phyloP scores from a whole-genome alignment of 2,797 vertebrate genomes.

The Mustela erminea region DNA sequence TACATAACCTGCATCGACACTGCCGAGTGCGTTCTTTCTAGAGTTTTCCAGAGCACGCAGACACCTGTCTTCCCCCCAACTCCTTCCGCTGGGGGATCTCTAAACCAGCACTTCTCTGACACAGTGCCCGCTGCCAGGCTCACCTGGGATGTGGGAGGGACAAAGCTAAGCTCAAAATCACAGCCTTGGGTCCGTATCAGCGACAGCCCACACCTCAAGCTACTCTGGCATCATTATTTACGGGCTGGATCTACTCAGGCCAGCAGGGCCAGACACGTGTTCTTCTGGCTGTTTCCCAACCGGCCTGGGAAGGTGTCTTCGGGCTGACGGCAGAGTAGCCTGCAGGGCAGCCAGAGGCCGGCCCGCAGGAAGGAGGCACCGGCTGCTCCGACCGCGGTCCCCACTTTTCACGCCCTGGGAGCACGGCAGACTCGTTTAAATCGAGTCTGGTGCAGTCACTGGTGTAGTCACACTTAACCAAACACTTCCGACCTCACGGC shows the following conservation, averaged over 20 bases:
- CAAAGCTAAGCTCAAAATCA: background rate
- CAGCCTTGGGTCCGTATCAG: rapidly evolving
- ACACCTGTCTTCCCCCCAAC: background rate
- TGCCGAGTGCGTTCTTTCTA: background rate
- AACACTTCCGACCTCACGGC: background rate
- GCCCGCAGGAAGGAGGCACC: rapidly evolving
- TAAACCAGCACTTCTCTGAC: background rate
- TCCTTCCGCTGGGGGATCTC: no score
- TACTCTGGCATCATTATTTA: background rate
- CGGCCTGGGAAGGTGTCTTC: background rate
- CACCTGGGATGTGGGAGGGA: background rate
- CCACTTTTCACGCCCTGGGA: background rate
- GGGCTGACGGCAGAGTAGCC: background rate
- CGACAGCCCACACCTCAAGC: no score
- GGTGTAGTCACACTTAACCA: background rate
- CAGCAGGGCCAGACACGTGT: background rate
- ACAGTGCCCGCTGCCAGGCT: background rate
- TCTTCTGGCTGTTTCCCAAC: background rate
- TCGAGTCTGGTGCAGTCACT: no score
- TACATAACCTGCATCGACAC: background rate
- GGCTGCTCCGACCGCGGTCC: background rate
- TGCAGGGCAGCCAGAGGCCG: background rate
- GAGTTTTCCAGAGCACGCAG: background rate
- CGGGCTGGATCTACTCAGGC: background rate
- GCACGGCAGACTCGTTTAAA: no score